Evolutionary conservation across 92 coral and sea anemone genomes (phyloP).

Genomic region (Porites divaricata): DNA sequence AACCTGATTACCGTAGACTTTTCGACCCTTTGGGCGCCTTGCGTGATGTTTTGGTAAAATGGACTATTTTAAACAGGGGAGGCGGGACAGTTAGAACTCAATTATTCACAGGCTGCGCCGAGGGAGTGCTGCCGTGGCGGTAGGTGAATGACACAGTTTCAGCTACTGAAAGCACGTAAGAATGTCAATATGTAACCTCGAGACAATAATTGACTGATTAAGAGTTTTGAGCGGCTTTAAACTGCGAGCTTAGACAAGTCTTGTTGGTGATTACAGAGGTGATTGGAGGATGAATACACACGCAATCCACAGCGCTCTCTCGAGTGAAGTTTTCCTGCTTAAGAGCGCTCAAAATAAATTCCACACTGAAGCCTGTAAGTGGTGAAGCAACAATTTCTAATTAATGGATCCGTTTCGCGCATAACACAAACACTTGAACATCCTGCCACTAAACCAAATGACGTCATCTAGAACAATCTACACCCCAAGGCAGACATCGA

Average conservation of each 20-base stretch:
- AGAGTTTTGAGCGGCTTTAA: constrained; percentile 35
- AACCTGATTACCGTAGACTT: constrained; percentile 26
- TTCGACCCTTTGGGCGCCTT: constrained; percentile 25
- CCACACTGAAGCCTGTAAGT: background rate
- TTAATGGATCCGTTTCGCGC: background rate
- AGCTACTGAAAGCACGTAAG: constrained; percentile 12
- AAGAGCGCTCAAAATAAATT: background rate
- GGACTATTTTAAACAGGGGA: constrained; percentile 1
- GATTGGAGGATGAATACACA: constrained; percentile 14
- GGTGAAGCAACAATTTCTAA: background rate
- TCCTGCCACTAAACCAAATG: constrained; percentile 38
- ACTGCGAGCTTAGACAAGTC: constrained; percentile 48
- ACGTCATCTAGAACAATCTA: constrained; percentile 47
- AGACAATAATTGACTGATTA: constrained; percentile 18
- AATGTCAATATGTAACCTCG: constrained; percentile 24
- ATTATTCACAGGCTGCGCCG: background rate
- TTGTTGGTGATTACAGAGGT: constrained; percentile 25
- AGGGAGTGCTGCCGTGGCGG: background rate
- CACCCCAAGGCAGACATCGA: background rate
- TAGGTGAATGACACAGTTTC: background rate
- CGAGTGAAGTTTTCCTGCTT: constrained; percentile 18
- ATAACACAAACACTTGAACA: background rate
- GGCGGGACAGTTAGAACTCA: constrained; percentile 18
- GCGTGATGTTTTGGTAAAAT: constrained; percentile 38
- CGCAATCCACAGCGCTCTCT: constrained; percentile 31